phyloP scores from a whole-genome alignment of 2,888 invertebrate genomes.

The Tiphia femorata region DNA sequence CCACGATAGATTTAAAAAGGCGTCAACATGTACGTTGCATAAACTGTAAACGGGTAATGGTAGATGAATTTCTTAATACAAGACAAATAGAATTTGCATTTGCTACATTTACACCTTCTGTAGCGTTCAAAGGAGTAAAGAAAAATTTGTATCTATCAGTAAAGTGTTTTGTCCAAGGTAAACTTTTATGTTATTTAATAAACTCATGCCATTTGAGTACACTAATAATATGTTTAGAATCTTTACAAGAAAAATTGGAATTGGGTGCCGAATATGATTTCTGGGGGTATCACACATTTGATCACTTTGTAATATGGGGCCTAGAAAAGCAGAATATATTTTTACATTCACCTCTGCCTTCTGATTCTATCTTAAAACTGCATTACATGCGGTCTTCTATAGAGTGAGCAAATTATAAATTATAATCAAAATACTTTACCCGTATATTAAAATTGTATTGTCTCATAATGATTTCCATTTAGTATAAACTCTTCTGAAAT shows the following conservation, averaged over 20 bases:
- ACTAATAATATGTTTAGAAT: slow-evolving; percentile 31
- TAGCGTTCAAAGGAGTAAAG: not conserved
- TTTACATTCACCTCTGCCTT: not conserved
- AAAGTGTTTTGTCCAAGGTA: not conserved
- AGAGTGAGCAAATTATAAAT: not conserved
- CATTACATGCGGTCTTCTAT: not conserved
- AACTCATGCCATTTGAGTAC: no score
- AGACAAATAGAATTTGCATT: not conserved
- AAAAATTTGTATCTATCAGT: not conserved
- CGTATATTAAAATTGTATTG: not conserved
- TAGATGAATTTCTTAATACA: not conserved
- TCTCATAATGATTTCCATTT: not conserved
- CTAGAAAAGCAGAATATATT: slow-evolving; percentile 11
- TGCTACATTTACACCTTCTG: not conserved
- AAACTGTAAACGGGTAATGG: not conserved
- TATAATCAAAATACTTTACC: not conserved
- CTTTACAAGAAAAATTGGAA: slow-evolving; percentile 31
- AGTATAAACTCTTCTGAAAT: no score
- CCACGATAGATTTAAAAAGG: not conserved
- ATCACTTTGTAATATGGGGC: slow-evolving; percentile 24
- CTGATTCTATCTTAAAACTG: no score
- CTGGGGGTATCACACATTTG: slow-evolving; percentile 26
- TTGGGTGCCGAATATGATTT: slow-evolving; percentile 39
- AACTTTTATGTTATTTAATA: not conserved
- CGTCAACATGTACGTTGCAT: not conserved